Conservation (phyloP, 2,113 vertebrate genomes). For the Uria aalge region DNA sequence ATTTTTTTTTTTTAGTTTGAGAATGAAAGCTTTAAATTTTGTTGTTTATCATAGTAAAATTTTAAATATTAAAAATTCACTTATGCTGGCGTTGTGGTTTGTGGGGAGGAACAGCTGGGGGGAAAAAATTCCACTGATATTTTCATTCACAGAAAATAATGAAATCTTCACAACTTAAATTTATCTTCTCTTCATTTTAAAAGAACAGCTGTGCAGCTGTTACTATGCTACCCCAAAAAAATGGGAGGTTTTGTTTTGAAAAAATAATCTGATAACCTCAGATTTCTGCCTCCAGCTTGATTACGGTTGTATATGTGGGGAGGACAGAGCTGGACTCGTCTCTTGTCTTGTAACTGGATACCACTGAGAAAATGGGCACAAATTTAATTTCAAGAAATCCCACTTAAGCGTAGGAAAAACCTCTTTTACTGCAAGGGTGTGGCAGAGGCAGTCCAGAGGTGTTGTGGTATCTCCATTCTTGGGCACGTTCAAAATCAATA, state of each 20-base stretch:
- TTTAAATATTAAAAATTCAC: background rate
- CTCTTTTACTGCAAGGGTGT: background rate
- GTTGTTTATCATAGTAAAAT: background rate
- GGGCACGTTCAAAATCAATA: background rate
- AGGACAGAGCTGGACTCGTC: background rate
- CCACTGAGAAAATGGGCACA: too few species aligned
- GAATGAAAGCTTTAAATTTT: background rate
- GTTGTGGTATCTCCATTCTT: background rate
- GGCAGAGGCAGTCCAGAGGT: background rate
- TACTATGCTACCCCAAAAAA: background rate
- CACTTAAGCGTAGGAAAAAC: too few species aligned
- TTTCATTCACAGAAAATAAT: background rate
- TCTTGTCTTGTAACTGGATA: too few species aligned
- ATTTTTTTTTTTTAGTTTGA: background rate
- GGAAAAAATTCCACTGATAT: background rate
- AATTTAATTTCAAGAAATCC: background rate
- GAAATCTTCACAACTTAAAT: background rate
- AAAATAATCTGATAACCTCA: background rate
- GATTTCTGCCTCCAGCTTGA: background rate
- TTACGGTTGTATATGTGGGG: background rate
- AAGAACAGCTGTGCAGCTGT: background rate
- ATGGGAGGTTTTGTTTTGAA: background rate
- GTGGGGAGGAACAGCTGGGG: too few species aligned
- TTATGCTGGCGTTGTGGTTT: background rate
- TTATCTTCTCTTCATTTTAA: background rate